Evolutionary conservation across 1,140 invertebrate genomes (phyloP), one percentile per base, ranked within the genome.

Genomic region (Papilio aristodemus): DNA sequence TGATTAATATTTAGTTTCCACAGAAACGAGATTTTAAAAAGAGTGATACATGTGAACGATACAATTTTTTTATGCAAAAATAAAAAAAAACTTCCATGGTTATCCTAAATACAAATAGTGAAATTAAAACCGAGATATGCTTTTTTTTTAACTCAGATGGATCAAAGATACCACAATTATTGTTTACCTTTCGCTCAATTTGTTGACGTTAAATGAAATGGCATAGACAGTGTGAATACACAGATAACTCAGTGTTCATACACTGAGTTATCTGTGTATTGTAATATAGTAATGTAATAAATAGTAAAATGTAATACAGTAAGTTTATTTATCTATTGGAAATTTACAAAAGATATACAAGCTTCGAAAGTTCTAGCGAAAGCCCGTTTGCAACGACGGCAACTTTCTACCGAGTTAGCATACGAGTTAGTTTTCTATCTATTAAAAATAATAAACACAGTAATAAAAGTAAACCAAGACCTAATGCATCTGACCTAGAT

Each of bases 371-470:
- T 54, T 54, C 46, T 54, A 54, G 46, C 46, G 46, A 46, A 46
- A 46, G 43, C 8, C 43, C 43, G 43, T 4, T 54, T 11, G 10
- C 9, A 54, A 22, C 19, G 1, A 54, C 46, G 22, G 22, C 43
- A 17, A 46, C 46, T 54, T 54, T 54, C 46, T 54, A 54, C 13
- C 46, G 46, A 54, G 19, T 54, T 54, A 54, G 19, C 46, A 54
- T 54, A 22, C 19, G 22, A 22, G 46, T 11, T 22, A 22, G 46
- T 9, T 54, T 50, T 54, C 46, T 54, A 54, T 54, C 46, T 22
- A 54, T 54, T 54, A 54, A 54, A 54, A 54, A 54, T 54, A 54
- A 54, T 54, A 54, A 25, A 54, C 46, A 54, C 46, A 22, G 46
- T 22, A 19, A 46, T 46, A 54, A 54, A 11, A 54, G 9, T 54